Evolutionary conservation across 2,888 invertebrate species (phyloP).

Genomic region (Catocala fraxini): DNA sequence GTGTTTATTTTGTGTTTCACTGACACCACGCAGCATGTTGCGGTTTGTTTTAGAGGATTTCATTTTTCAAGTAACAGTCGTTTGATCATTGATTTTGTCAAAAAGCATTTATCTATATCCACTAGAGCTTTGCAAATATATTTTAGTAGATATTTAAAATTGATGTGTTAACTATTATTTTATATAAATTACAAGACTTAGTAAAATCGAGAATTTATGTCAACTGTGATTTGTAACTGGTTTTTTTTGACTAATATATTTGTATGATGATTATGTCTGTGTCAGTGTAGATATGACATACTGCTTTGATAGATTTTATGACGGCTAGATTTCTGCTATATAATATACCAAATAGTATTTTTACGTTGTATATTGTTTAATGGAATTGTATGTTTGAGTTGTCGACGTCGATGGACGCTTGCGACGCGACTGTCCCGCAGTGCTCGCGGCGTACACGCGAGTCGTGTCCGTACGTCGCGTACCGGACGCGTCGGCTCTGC

Average conservation of each 20-base stretch:
- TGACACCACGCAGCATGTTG: conserved; percentile 46
- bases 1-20: conserved; percentile 57
- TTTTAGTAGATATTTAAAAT: conserved; percentile 71
- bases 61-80: conserved; percentile 39
- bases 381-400: conserved; percentile 75
- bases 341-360: conserved; percentile 88
- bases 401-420: conserved; percentile 49
- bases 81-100: conserved; percentile 53
- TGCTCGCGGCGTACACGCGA: conserved; percentile 15
- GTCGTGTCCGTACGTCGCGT: conserved; percentile 23
- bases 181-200: conserved; percentile 84
- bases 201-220: conserved; percentile 87
- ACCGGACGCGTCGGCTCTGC: conserved; percentile 28
- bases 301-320: conserved; percentile 84
- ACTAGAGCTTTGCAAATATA: conserved; percentile 67
- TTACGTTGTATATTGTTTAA: conserved; percentile 85
- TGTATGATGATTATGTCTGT: conserved; percentile 76
- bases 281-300: conserved; percentile 79
- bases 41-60: conserved; percentile 44
- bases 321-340: conserved; percentile 86
- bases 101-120: conserved; percentile 78
- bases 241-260: conserved; percentile 84
- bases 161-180: conserved; percentile 78
- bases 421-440: conserved; percentile 28
- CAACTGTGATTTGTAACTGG: conserved; percentile 87